Evolutionary conservation across 2,113 vertebrate genomes (phyloP).

Genomic region (Pica pica): DNA sequence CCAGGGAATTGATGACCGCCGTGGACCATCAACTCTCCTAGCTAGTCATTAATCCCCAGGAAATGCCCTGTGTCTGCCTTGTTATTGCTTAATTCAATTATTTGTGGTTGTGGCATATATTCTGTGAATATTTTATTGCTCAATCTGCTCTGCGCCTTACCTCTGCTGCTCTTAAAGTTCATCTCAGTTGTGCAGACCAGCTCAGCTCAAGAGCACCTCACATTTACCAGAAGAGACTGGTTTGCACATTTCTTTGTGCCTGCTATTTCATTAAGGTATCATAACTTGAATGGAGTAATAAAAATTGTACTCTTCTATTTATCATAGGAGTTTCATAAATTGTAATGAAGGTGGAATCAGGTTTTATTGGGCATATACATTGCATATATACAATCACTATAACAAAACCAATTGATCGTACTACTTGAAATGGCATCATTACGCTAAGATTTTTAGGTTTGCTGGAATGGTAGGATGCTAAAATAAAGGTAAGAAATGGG

Average conservation of each 20-base stretch:
- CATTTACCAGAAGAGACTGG: background rate
- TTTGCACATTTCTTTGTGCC: background rate
- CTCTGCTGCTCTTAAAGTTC: background rate
- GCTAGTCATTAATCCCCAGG: conserved; percentile 37
- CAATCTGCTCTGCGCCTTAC: conserved; percentile 25
- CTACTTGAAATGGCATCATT: background rate
- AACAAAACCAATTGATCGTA: conserved; percentile 8
- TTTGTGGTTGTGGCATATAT: conserved; percentile 44
- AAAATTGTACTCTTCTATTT: conserved; percentile 3
- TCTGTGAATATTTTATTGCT: conserved; percentile 60
- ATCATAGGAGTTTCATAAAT: background rate
- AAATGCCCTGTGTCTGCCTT: conserved; percentile 26
- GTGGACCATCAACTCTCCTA: conserved; percentile 23
- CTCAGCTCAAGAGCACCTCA: background rate
- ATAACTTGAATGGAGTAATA: background rate
- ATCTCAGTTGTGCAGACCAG: background rate
- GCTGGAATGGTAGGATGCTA: background rate
- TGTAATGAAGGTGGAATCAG: background rate
- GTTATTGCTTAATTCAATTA: conserved; percentile 64
- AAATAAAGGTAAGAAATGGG: background rate
- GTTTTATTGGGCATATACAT: background rate
- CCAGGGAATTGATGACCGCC: conserved; percentile 14
- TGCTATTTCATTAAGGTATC: background rate
- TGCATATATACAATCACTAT: background rate
- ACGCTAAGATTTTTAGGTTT: background rate